Conservation (phyloP, 2,888 invertebrate species). For the Lobophora halterata region DNA sequence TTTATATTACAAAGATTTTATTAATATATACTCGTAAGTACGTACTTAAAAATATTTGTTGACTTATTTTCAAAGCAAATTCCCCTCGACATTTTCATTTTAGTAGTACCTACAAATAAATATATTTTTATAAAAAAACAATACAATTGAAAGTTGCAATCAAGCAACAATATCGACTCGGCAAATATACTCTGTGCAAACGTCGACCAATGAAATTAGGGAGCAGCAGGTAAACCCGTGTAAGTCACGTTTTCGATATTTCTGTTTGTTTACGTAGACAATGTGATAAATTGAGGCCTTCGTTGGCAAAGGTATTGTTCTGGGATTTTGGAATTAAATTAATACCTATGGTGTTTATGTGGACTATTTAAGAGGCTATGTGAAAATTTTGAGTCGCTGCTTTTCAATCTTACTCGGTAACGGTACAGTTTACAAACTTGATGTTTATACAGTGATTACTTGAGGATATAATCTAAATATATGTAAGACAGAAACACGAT, state of each 20-base stretch:
- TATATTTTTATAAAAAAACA: too few species aligned
- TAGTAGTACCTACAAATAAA: constrained; percentile 3
- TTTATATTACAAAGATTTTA: too few species aligned
- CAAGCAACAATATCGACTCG: constrained; percentile 16
- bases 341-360: too few species aligned
- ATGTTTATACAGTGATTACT: too few species aligned
- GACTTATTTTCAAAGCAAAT: not conserved
- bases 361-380: too few species aligned
- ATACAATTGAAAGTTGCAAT: constrained; percentile 14
- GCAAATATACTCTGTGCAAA: constrained; percentile 19
- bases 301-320: constrained; percentile 4
- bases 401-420: too few species aligned
- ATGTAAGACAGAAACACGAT: too few species aligned
- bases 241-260: constrained; percentile 28
- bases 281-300: constrained; percentile 22
- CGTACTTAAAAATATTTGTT: too few species aligned
- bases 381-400: too few species aligned
- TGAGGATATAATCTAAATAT: too few species aligned
- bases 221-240: constrained; percentile 18
- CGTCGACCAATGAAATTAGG: constrained; percentile 22
- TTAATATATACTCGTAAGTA: too few species aligned
- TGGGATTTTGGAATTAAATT: constrained; percentile 5
- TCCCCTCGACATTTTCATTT: not conserved
- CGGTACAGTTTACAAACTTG: too few species aligned
- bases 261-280: constrained; percentile 21